Conservation (phyloP, 2,113 vertebrate genomes). For the Fulmarus glacialis region DNA sequence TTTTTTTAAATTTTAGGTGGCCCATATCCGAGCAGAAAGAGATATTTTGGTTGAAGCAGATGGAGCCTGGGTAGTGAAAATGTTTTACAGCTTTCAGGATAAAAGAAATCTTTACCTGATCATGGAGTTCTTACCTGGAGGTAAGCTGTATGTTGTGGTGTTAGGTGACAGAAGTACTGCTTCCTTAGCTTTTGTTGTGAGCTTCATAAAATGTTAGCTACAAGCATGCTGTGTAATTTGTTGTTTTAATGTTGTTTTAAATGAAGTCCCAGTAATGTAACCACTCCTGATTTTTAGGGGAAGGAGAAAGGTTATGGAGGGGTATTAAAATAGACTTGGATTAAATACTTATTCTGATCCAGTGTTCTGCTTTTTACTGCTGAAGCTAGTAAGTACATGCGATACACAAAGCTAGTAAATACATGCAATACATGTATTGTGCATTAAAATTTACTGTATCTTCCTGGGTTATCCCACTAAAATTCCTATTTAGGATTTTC, state of each 20-base stretch:
- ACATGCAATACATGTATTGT: background rate
- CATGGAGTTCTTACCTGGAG: slow-evolving; percentile 99
- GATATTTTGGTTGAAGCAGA: slow-evolving; percentile 98
- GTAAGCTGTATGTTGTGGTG: slow-evolving; percentile 62
- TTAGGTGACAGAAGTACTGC: background rate
- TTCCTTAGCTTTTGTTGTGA: background rate
- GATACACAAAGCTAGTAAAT: background rate
- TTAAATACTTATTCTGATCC: background rate
- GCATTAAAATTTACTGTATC: background rate
- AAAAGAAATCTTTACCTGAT: slow-evolving; percentile 98
- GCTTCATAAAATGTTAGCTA: background rate
- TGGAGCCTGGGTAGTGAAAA: slow-evolving; percentile 98
- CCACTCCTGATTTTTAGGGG: background rate
- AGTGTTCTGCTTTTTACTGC: background rate
- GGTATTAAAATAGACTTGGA: background rate
- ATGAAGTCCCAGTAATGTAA: background rate
- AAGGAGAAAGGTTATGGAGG: background rate
- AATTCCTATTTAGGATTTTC: background rate
- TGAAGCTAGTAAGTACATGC: background rate
- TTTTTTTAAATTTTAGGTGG: slow-evolving; percentile 80
- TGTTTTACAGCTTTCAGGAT: slow-evolving; percentile 99
- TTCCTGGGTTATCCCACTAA: background rate
- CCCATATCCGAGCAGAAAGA: slow-evolving; percentile 95
- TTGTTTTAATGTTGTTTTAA: background rate
- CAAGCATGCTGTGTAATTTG: background rate